Conservation (phyloP, 2,797 vertebrate species). For the Enteromius paludinosus region DNA sequence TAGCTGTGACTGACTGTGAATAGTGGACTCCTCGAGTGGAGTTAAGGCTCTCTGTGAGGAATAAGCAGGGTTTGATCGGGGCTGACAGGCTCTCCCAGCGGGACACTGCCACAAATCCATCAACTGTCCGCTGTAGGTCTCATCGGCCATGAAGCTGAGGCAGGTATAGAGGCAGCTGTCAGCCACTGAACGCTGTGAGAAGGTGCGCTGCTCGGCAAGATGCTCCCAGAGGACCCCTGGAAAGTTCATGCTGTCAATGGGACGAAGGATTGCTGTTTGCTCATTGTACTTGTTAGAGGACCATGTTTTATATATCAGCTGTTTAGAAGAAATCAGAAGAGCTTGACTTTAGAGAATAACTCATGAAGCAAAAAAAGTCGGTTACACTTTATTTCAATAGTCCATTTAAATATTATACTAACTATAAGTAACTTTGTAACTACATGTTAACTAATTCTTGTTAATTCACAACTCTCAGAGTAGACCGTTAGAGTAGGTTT, state of each 20-base stretch:
- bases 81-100: conserved; percentile 49
- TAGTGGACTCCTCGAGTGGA: conserved; percentile 41
- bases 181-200: conserved; percentile 32
- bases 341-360: not conserved
- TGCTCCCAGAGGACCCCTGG: conserved; percentile 34
- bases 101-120: conserved; percentile 55
- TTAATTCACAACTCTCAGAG: too few species aligned
- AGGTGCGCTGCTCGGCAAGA: conserved; percentile 41
- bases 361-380: too few species aligned
- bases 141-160: conserved; percentile 26
- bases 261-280: conserved; percentile 21
- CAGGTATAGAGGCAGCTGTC: conserved; percentile 56
- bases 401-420: too few species aligned
- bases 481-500: too few species aligned
- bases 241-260: conserved; percentile 54
- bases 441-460: too few species aligned
- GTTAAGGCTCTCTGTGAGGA: conserved; percentile 29
- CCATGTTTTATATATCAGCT: conserved; percentile 6
- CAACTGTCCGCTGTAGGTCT: conserved; percentile 48
- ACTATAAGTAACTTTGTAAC: too few species aligned
- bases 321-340: not conserved
- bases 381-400: too few species aligned
- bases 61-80: conserved; percentile 47
- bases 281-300: conserved; percentile 19
- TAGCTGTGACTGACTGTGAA: conserved; percentile 39